Evolutionary conservation across 1,140 invertebrate genomes (phyloP), one percentile per base, ranked within the genome.

Genomic region (Latrodectus geometricus): DNA sequence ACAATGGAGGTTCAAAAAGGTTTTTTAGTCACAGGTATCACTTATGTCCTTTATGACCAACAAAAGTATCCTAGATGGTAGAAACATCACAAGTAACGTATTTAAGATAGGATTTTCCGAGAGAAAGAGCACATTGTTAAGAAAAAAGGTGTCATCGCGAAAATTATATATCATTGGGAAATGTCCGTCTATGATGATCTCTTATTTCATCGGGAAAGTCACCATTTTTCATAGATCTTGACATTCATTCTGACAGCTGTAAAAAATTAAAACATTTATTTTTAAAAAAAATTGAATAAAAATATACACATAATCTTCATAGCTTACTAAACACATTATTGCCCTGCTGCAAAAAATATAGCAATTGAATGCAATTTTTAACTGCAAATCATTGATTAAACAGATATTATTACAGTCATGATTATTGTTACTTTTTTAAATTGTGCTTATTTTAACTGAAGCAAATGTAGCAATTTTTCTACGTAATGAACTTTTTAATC

Each of bases 151-250:
- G 61, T 61, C 21, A 78, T 78, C 56, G n/a, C n/a, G 66, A 54
- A 78, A 68, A 66, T 66, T 49, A 78, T 78, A 61, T n/a, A 49
- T 78, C 61, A 66, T 7, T 78, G 76, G 76, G 61, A 78, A 66
- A 56, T 61, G 76, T 66, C 52, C 21, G 49, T 78, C 54, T 78
- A 78, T n/a, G 23, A 20, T 66, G 76, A 21, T 78, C 8, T 65
- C n/a, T 65, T 4, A 49, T 50, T 68, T 49, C n/a, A 17, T 49
- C 35, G 35, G 21, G 35, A 20, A 78, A 78, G 49, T 68, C 76
- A 50, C 17, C 49, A 7, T 9, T 68, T 48, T 66, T 17, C 17
- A 20, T 78, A n/a, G 20, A 50, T 78, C 76, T 50, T 66, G 23
- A 14, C 35, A 20, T 76, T 78, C 8, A 78, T 52, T 78, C 76